A percentile compares a stretch with the other conserved stretches of the same genome.
Conservation (phyloP, 2,797 vertebrate species). For the Macropodus opercularis region DNA sequence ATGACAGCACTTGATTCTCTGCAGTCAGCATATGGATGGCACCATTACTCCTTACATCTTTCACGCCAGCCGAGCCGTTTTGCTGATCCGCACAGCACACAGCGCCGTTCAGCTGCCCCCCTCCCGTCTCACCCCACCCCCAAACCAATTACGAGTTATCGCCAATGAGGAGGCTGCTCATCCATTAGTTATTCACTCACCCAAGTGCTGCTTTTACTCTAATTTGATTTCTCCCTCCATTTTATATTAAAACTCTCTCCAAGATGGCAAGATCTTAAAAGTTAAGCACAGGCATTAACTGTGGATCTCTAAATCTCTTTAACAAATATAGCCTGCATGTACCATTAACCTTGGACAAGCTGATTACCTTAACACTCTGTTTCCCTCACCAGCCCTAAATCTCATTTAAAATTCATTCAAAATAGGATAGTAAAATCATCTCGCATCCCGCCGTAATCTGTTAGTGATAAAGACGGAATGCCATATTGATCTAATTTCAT, state of each 20-base stretch:
- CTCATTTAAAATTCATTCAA: constrained; percentile 48
- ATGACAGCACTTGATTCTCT: constrained; percentile 57
- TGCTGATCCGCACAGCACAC: constrained; percentile 63
- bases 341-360: constrained; percentile 74
- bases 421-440: constrained; percentile 38
- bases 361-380: constrained; percentile 57
- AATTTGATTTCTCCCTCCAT: constrained; percentile 61
- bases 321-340: constrained; percentile 59
- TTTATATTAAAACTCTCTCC: constrained; percentile 66
- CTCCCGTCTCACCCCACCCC: neutral
- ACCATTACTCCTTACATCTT: constrained; percentile 73
- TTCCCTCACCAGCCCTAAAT: constrained; percentile 49
- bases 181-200: constrained; percentile 73
- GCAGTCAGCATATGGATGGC: constrained; percentile 72
- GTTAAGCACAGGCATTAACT: constrained; percentile 70
- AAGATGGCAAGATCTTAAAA: constrained; percentile 61
- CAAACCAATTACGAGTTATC: constrained; percentile 75
- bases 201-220: constrained; percentile 60
- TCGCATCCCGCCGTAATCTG: constrained; percentile 40
- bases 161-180: constrained; percentile 56
- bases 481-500: constrained; percentile 57
- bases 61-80: constrained; percentile 58
- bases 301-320: constrained; percentile 65
- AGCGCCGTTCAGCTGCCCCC: constrained; percentile 35
- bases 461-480: constrained; percentile 44